phyloP scores from a whole-genome alignment of 2,888 invertebrate genomes.

The Eupithecia subfuscata region DNA sequence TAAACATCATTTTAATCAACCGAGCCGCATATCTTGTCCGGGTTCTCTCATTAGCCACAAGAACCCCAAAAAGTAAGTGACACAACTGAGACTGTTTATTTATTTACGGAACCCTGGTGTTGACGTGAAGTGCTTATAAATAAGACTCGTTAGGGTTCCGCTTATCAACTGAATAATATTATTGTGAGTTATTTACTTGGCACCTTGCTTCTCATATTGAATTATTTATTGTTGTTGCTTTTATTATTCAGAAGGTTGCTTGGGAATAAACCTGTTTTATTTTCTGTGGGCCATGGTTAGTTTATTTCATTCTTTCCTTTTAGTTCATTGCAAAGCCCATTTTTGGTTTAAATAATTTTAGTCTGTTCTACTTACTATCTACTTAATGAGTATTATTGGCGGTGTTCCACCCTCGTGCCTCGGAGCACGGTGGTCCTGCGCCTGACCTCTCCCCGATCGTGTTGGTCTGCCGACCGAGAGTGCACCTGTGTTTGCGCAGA shows the following conservation, averaged over 20 bases:
- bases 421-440: background rate
- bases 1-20: background rate
- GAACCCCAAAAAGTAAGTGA: slow-evolving; percentile 48
- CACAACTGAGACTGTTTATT: slow-evolving; percentile 56
- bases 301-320: background rate
- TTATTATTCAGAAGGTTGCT: slow-evolving; percentile 25
- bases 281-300: background rate
- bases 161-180: slow-evolving; percentile 45
- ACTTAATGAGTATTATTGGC: background rate
- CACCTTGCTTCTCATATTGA: slow-evolving; percentile 43
- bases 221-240: slow-evolving; percentile 43
- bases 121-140: slow-evolving; percentile 64
- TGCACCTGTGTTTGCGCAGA: background rate
- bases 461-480: background rate
- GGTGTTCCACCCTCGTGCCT: background rate
- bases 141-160: slow-evolving; percentile 59
- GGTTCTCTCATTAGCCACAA: slow-evolving; percentile 26
- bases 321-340: background rate
- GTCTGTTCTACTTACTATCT: background rate
- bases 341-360: background rate
- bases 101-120: slow-evolving; percentile 53
- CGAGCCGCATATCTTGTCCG: slow-evolving; percentile 16
- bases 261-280: slow-evolving; percentile 20
- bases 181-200: slow-evolving; percentile 46
- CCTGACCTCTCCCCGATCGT: background rate